Conservation (phyloP, 1,140 invertebrate genomes). For the Sitodiplosis mosellana region DNA sequence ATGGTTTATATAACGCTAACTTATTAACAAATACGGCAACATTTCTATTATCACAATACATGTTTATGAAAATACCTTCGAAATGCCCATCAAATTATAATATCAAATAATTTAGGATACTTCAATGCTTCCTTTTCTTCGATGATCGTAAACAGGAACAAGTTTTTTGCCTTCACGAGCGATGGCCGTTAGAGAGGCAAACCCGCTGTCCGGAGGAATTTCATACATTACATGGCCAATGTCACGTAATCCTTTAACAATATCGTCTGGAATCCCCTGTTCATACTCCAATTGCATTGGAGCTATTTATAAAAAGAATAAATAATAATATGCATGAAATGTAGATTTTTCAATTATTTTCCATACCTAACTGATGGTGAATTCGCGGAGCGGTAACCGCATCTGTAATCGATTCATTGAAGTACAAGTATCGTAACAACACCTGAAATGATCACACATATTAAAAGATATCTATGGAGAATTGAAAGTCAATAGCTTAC, state of each 20-base stretch:
- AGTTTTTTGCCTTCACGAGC: constrained; percentile 15
- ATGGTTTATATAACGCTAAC: not conserved
- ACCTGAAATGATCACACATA: constrained; percentile 30
- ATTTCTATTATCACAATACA: not conserved
- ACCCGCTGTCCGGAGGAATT: constrained; percentile 21
- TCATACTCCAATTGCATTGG: constrained; percentile 75
- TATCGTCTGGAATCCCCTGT: constrained; percentile 14
- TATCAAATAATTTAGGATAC: not conserved
- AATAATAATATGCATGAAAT: no score
- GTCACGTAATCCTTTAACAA: constrained; percentile 6
- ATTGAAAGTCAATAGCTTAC: constrained; percentile 25
- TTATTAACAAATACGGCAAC: not conserved
- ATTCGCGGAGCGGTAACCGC: constrained; percentile 65
- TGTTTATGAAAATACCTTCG: not conserved
- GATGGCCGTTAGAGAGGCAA: constrained; percentile 24
- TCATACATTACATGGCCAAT: constrained; percentile 22
- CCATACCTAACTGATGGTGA: constrained; percentile 87
- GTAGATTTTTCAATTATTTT: no score
- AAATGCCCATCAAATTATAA: not conserved
- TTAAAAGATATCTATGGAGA: not conserved
- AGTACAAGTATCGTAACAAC: constrained; percentile 51
- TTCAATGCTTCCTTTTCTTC: constrained; percentile 21
- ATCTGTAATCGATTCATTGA: constrained; percentile 52
- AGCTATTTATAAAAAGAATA: no score
- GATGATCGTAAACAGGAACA: constrained; percentile 18